Evolutionary conservation across 2,113 vertebrate genomes (phyloP), one percentile per base, ranked within the genome.

Genomic region (Ammodytes dubius): DNA sequence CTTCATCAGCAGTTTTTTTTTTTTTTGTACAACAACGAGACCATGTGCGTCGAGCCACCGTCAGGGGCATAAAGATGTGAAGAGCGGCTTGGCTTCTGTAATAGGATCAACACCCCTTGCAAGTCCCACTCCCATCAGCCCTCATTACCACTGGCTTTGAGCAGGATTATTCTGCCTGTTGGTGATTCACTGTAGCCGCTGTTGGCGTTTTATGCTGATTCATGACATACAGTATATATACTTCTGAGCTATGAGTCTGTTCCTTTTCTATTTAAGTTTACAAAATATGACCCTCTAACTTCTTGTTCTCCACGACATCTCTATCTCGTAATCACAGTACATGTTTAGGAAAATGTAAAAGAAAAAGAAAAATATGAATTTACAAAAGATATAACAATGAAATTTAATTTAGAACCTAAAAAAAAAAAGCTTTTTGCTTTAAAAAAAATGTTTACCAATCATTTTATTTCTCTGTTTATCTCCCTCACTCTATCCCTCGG

Each of bases 101-200:
- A 93, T 88, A 75, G 90, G 90, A 92, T 93, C 88, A 92, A n/a
- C 75, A 60, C 68, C 83, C 82, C 72, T 76, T 71, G 60, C 69
- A 64, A 27, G 81, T 64, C 85, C 77, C 70, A 78, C 67, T 81
- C 70, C 58, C 87, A 85, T 65, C 79, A 77, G 69, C 67, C 83
- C 66, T 87, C 65, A 88, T 79, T 85, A 85, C 65, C 19, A 43
- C 73, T 47, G 15, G 80, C 83, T 86, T 76, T 76, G 70, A 79
- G 82, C 47, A 17, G 86, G 89, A 92, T 91, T 92, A 89, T 42
- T 84, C 75, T 58, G 74, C 56, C 60, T 79, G 71, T 0, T 27
- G 59, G 27, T 86, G 79, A 86, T 85, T 79, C 37, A 65, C 70
- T 70, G 47, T 12, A 59, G 11, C 14, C 40, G 73, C 68, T 35